Base-by-base conservation (phyloP, 2,888 invertebrate genomes). In the Pemphredon lugubris region DNA sequence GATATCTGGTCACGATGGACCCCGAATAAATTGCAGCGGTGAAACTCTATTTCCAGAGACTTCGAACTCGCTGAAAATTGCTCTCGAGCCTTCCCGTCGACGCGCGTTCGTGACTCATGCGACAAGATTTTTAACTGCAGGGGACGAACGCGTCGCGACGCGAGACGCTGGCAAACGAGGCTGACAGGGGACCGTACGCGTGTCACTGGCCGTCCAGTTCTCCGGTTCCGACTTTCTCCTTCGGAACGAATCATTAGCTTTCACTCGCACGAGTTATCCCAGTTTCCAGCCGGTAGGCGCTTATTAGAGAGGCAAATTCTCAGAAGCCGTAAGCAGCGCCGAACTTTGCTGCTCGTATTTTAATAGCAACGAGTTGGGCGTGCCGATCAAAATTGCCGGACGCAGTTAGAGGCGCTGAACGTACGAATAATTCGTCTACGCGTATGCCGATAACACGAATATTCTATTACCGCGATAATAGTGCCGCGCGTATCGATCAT, bases 201-300 rank as follows among this genome's bases (percentile, higher is more conserved):
- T 68, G 77, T 74, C 79, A 67, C 71, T 70, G 75, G 18, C 57
- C 60, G 63, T 57, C 42, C 21, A n/a, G 34, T 53, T 47, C 57
- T 47, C 63, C 60, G 64, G 75, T 68, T 77, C 70, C 73, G 73
- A 80, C 79, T 80, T 80, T 80, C 79, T 77, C 79, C 81, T 69
- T 73, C 75, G 73, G 75, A 77, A 77, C 81, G 75, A 80, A 80
- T 80, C 77, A 80, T 79, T 79, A 76, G 79, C 81, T 79, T 79
- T 79, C 81, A 80, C 79, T 77, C 70, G 44, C 68, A 77, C 70
- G 71, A 70, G 68, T 72, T 77, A 73, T 65, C 69, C 80, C 54
- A 44, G 76, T 77, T 79, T 75, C 76, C 75, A 75, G 61, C 44
- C 69, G 69, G 61, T 54, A 53, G 73, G 30, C 69, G 61, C 75